phyloP scores from a whole-genome alignment of 2,113 vertebrate genomes.

The Colinus virginianus region DNA sequence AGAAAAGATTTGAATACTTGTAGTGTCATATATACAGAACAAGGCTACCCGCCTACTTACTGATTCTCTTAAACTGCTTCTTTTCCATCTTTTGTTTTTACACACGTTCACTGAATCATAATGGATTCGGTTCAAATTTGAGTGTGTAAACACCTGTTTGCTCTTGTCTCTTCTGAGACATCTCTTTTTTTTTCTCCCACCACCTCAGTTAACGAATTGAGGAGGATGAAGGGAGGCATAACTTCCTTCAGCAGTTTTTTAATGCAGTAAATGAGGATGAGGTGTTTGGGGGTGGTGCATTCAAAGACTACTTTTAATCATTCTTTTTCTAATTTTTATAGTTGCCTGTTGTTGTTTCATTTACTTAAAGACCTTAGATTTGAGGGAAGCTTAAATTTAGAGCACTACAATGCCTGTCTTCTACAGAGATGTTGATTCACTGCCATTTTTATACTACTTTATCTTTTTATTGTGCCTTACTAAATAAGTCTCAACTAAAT shows the following conservation, averaged over 20 bases:
- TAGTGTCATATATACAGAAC: not conserved
- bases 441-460: not conserved
- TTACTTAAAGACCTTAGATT: not conserved
- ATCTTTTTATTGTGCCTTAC: not conserved
- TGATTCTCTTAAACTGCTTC: not conserved
- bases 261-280: not conserved
- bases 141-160: not conserved
- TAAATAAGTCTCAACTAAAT: not conserved
- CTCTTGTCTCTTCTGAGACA: not conserved
- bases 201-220: not conserved
- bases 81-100: rapidly evolving
- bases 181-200: not conserved
- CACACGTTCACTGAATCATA: rapidly evolving
- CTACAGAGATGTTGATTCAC: not conserved
- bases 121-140: rapidly evolving
- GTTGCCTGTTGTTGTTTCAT: not conserved
- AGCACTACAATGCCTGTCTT: not conserved
- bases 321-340: not conserved
- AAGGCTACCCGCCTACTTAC: not conserved
- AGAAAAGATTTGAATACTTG: not conserved
- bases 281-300: not conserved
- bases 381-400: not conserved
- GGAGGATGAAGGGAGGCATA: not conserved
- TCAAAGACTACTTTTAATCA: not conserved
- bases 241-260: not conserved